These are phyloP conservation scores for Fulmarus glacialis DNA, from an alignment of 2,113 vertebrate genomes.

Conservation along the genomic window DNA sequence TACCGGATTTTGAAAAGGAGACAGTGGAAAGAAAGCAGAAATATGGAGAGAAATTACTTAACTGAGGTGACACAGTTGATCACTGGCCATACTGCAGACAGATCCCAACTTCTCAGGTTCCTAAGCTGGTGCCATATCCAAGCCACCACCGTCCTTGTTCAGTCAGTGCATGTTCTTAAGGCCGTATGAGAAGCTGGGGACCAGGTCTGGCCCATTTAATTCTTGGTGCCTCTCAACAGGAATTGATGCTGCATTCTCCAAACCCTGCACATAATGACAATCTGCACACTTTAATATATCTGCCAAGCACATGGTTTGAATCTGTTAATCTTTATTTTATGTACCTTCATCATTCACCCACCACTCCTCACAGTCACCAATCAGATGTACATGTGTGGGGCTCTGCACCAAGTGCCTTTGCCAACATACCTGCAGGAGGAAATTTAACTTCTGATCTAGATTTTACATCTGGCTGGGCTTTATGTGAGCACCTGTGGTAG, in stretches of 20 bases:
- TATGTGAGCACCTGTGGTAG: slow-evolving; percentile 24
- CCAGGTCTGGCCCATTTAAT: not conserved
- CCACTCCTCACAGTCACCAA: not conserved
- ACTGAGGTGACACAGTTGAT: not conserved
- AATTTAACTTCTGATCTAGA: slow-evolving; percentile 53
- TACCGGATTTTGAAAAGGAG: not conserved
- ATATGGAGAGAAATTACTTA: not conserved
- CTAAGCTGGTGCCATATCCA: not conserved
- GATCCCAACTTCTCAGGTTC: not conserved
- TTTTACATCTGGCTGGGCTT: slow-evolving; percentile 43
- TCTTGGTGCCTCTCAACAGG: not conserved
- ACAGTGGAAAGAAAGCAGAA: not conserved
- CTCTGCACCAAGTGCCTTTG: slow-evolving; percentile 1
- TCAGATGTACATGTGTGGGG: not conserved
- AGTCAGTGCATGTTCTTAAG: not conserved
- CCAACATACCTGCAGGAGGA: slow-evolving; percentile 38
- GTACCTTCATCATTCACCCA: slow-evolving; percentile 19
- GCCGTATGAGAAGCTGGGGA: not conserved
- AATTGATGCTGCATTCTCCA: not conserved
- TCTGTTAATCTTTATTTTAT: slow-evolving; percentile 22
- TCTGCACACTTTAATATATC: slow-evolving; percentile 9
- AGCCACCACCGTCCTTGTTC: not conserved
- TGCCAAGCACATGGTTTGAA: slow-evolving; percentile 11
- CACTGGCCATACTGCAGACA: not conserved
- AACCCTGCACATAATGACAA: not conserved